Evolutionary conservation across 2,797 vertebrate species (phyloP), one percentile per base, ranked within the genome.

Genomic region (Lophotriccus pileatus): DNA sequence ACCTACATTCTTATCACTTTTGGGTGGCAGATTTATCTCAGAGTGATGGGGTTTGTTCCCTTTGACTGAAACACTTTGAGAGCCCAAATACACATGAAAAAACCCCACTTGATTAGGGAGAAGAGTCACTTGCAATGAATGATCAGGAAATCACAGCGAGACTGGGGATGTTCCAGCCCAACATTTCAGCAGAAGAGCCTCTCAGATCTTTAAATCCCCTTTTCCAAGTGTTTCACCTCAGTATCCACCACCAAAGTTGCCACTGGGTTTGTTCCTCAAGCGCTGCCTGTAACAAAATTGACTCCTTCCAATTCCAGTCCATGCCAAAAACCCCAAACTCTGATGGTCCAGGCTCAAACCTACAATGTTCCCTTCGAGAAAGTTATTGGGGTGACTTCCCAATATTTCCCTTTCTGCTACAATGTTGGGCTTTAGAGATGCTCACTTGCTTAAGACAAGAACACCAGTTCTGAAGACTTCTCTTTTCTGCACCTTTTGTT

Each of bases 1-100:
- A 34, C 3, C 58, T 16, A 1, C n/a, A 12, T 43, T 39, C 30
- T 63, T 39, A 19, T 19, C 56, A 10, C 37, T 20, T 8, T 2
- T 7, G 2, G 22, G 27, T 34, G 27, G 14, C 12, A 34, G 34
- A 62, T 66, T 66, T 92, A n/a, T 43, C 11, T 12, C 25, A 22
- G 16, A 9, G 22, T 8, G 14, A 9, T 4, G 12, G 39, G 58
- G 6, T 11, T 62, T 86, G 64, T 30, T 22, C 23, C 30, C 13
- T 47, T 68, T 58, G 32, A 39, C 59, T 0, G 0, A 4, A n/a
- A 15, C 3, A 30, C 3, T 63, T 81, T 25, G 18, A 55, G 36
- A 83, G 56, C 25, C 28, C 44, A 69, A 34, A 58, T 8, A 10
- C 1, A 8, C 4, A 39, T 4, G 3, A 17, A 67, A 74, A 18